These are phyloP conservation scores for Lasius platythorax DNA, from an alignment of 2,888 invertebrate genomes.

Conservation along the genomic window DNA sequence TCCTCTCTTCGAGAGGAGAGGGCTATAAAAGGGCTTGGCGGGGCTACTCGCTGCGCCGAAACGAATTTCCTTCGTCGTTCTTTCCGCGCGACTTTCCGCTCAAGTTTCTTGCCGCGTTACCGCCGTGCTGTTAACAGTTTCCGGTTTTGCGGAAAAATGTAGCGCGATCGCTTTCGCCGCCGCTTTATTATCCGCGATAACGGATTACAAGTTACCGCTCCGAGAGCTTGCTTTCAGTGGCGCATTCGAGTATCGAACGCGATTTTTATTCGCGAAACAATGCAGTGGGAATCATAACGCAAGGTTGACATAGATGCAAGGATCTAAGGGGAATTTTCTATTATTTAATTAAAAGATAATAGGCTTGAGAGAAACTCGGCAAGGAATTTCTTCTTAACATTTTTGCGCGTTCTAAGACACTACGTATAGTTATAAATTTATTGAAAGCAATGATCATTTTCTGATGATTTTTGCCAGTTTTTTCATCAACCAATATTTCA, in stretches of 20 bases:
- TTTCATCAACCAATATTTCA: background rate
- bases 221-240: background rate
- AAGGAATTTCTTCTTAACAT: background rate
- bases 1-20: background rate
- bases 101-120: constrained; percentile 43
- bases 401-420: background rate
- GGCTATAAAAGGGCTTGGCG: constrained; percentile 35
- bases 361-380: background rate
- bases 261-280: background rate
- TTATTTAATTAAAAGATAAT: background rate
- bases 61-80: constrained; percentile 28
- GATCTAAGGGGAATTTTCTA: background rate
- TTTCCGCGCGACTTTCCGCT: constrained; percentile 31
- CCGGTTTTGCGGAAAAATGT: constrained; percentile 1
- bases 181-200: constrained; percentile 28
- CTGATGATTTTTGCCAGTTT: background rate
- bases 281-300: background rate
- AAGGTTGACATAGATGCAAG: background rate
- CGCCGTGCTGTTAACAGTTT: constrained; percentile 20
- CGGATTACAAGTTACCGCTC: background rate
- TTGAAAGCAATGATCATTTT: background rate
- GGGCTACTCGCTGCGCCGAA: constrained; percentile 6
- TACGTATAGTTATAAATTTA: background rate
- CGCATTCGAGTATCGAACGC: background rate
- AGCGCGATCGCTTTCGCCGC: background rate